Conservation (phyloP, 2,113 vertebrate species). For the Myrmecobius fasciatus region DNA sequence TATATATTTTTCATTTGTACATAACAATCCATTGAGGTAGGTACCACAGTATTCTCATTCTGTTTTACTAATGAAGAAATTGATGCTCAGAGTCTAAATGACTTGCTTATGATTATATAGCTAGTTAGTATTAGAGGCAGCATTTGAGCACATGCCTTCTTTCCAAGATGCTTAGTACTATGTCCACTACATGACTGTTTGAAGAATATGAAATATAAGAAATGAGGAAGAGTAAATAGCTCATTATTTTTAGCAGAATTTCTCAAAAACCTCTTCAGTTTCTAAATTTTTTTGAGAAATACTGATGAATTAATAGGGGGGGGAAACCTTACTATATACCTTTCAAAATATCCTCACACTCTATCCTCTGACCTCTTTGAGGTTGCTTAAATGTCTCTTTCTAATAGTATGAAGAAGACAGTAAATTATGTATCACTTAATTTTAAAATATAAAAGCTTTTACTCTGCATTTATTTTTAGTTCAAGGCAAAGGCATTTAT, state of each 20-base stretch:
- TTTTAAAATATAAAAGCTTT: background rate
- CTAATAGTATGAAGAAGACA: background rate
- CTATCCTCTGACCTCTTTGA: background rate
- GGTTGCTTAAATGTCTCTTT: background rate
- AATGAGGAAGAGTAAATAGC: background rate
- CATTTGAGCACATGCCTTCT: background rate
- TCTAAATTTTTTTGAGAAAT: background rate
- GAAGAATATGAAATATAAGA: background rate
- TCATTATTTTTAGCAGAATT: background rate
- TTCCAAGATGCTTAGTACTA: background rate
- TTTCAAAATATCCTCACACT: background rate
- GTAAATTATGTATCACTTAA: background rate
- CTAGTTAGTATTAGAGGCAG: background rate
- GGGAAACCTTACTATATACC: background rate
- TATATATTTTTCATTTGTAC: background rate
- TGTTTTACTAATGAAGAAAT: background rate
- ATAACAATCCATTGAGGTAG: background rate
- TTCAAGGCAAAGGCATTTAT: background rate
- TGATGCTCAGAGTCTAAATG: background rate
- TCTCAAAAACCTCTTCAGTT: background rate
- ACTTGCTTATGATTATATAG: background rate
- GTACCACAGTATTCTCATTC: background rate
- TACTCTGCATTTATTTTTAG: background rate
- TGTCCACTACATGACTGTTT: background rate
- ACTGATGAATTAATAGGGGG: background rate